Percentiles rank a stretch among this genome's conserved stretches.
Conservation (phyloP, 2,113 vertebrate species). For the Benitochromis conjunctus region DNA sequence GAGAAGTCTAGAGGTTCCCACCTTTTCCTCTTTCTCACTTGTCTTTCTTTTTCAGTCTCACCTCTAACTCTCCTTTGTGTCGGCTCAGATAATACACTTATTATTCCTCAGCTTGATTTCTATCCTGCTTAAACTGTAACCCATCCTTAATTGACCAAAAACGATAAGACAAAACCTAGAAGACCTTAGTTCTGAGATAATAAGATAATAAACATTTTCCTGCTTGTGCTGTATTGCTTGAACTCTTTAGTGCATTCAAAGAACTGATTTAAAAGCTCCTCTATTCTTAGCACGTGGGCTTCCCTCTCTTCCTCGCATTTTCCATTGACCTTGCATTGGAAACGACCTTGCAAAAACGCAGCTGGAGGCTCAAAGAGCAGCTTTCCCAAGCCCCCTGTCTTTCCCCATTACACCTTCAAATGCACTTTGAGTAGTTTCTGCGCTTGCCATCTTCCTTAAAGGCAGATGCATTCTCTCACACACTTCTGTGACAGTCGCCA, state of each 20-base stretch:
- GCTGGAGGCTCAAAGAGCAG: slow-evolving; percentile 23
- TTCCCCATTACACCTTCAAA: neutral
- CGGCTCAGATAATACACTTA: neutral
- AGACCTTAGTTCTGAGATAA: neutral
- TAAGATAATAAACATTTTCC: neutral
- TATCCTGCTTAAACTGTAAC: neutral
- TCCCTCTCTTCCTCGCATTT: slow-evolving; percentile 11
- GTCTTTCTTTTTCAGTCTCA: neutral
- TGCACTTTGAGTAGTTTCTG: neutral
- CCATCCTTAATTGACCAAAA: neutral
- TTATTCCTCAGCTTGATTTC: neutral
- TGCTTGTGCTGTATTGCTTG: neutral
- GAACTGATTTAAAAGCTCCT: neutral
- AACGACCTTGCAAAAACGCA: neutral
- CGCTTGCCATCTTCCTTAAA: neutral
- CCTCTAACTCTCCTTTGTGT: neutral
- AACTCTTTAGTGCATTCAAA: slow-evolving; percentile 7
- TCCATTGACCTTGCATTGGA: neutral
- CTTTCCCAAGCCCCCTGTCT: neutral
- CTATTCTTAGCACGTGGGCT: slow-evolving; percentile 21
- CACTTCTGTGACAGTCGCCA: neutral
- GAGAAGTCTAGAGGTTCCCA: neutral
- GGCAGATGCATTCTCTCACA: neutral
- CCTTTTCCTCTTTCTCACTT: slow-evolving; percentile 15
- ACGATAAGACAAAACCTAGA: neutral